phyloP scores from a whole-genome alignment of 1,140 invertebrate species.

The Lineus longissimus region DNA sequence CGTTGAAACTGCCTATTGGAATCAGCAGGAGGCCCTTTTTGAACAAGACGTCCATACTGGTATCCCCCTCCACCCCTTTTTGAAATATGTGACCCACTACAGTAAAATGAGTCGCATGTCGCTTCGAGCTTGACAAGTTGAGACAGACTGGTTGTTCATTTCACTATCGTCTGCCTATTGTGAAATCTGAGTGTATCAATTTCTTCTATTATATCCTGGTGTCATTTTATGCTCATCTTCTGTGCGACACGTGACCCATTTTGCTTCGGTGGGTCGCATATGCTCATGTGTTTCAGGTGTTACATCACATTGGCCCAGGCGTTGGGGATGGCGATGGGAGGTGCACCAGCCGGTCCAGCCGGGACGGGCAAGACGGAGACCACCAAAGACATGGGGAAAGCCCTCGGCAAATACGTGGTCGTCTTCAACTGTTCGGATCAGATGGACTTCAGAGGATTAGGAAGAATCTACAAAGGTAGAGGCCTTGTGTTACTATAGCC shows the following conservation, averaged over 20 bases:
- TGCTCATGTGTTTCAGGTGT: constrained; percentile 64
- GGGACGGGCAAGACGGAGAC: constrained; percentile 97
- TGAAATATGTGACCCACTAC: too few species aligned
- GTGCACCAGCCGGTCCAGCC: constrained; percentile 89
- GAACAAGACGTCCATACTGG: too few species aligned
- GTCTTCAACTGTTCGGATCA: constrained; percentile 98
- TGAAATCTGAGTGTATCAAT: too few species aligned
- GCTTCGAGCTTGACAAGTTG: too few species aligned
- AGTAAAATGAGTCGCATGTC: too few species aligned
- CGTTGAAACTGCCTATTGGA: too few species aligned
- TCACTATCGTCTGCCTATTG: too few species aligned
- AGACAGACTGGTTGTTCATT: too few species aligned
- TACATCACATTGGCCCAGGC: constrained; percentile 95
- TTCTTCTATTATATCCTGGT: too few species aligned
- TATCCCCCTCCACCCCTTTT: too few species aligned
- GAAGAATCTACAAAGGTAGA: constrained; percentile 84
- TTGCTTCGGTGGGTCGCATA: not conserved
- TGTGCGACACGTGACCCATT: not conserved
- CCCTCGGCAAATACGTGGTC: constrained; percentile 93
- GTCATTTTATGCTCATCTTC: too few species aligned
- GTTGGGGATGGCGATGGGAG: constrained; percentile 92
- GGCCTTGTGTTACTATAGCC: constrained; percentile 1
- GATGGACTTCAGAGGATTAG: constrained; percentile 92
- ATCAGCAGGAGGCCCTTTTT: too few species aligned
- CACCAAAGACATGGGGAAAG: constrained; percentile 97